phyloP scores from a whole-genome alignment of 2,113 vertebrate species.

The Chauna torquata region DNA sequence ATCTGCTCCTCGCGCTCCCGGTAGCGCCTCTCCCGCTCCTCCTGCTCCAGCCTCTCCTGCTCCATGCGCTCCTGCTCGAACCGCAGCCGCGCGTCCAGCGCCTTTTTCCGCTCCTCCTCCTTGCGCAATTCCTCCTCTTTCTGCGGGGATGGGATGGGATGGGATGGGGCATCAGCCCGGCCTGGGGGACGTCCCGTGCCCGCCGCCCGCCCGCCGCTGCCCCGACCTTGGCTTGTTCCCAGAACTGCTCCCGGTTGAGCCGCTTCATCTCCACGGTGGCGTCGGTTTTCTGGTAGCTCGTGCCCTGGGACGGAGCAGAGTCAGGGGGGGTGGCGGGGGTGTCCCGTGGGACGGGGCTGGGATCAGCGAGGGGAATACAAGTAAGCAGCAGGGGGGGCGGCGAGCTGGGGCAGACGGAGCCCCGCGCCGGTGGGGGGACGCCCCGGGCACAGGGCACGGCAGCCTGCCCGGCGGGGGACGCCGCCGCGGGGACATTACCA shows the following conservation, averaged over 20 bases:
- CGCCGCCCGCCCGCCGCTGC: fast-evolving
- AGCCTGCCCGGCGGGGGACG: background rate
- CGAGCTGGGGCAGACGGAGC: background rate
- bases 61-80: constrained; percentile 97
- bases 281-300: constrained; percentile 94
- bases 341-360: background rate
- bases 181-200: background rate
- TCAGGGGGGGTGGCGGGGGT: background rate
- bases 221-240: constrained; percentile 95
- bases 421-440: background rate
- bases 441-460: background rate
- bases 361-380: background rate
- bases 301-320: constrained; percentile 80
- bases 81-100: constrained; percentile 87
- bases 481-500: constrained; percentile 72
- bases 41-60: constrained; percentile 93
- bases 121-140: constrained; percentile 95
- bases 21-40: constrained; percentile 91
- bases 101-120: constrained; percentile 92
- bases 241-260: constrained; percentile 96
- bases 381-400: background rate
- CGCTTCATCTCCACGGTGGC: constrained; percentile 98
- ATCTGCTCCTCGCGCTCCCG: constrained; percentile 92
- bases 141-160: constrained; percentile 59
- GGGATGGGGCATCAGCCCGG: fast-evolving